These are phyloP conservation scores for Amblyraja radiata DNA, from an alignment of 2,797 vertebrate species.

Conservation along the genomic window DNA sequence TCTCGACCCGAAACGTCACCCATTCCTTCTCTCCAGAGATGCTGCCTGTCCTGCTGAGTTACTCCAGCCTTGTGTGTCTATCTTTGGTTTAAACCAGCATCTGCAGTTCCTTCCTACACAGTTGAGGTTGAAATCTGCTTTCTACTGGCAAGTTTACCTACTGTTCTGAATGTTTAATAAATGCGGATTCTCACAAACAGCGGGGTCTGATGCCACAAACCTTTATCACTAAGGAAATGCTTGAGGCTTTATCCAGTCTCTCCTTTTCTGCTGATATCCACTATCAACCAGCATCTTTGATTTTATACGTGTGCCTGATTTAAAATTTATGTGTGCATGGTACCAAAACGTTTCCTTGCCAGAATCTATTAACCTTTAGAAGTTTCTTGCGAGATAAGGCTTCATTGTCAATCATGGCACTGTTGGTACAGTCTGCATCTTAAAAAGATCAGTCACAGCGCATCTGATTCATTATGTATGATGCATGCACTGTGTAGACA, in stretches of 20 bases:
- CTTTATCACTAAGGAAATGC: neutral
- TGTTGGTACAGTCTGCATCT: slow-evolving; percentile 42
- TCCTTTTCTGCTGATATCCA: slow-evolving; percentile 4
- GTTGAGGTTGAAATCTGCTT: neutral
- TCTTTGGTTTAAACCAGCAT: too few species aligned
- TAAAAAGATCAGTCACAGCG: slow-evolving; percentile 42
- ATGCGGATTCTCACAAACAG: neutral
- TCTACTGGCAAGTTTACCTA: neutral
- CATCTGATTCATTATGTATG: slow-evolving; percentile 43
- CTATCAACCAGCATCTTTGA: slow-evolving; percentile 23
- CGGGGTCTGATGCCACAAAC: neutral
- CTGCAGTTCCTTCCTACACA: neutral
- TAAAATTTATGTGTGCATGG: slow-evolving; percentile 47
- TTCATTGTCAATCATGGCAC: slow-evolving; percentile 43
- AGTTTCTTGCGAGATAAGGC: slow-evolving; percentile 43
- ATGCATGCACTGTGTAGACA: slow-evolving; percentile 39
- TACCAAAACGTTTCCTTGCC: slow-evolving; percentile 47
- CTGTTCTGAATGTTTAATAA: neutral
- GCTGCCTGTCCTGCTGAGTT: too few species aligned
- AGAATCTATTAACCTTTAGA: slow-evolving; percentile 54
- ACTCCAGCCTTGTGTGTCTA: too few species aligned
- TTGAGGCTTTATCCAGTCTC: slow-evolving; percentile 2
- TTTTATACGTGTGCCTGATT: slow-evolving; percentile 43
- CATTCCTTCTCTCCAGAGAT: too few species aligned
- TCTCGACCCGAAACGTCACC: too few species aligned